Evolutionary conservation across 2,797 vertebrate genomes (phyloP), one percentile per base, ranked within the genome.

Genomic region (Tenualosa ilisha): DNA sequence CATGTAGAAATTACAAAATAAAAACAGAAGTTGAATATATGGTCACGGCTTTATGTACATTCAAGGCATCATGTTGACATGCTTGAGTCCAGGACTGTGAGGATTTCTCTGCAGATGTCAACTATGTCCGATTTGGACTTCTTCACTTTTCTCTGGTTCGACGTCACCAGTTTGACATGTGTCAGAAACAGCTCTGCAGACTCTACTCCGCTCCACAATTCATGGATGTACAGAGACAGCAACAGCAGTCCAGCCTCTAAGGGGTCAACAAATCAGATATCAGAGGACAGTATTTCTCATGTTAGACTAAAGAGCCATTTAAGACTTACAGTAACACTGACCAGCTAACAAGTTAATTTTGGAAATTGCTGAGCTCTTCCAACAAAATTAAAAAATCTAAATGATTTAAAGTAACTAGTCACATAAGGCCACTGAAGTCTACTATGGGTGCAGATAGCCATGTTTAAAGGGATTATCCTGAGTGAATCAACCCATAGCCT

Each of bases 161-260:
- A 81, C 49, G 86, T 89, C 84, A 96, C 91, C 87, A 93, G 87
- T 53, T 24, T 12, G 83, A 94, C 90, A 11, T 96, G 95, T 37
- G 88, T 89, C 85, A 94, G 89, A 88, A 96, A 94, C 68, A 95
- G 89, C 31, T 93, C 90, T 6, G 95, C 88, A 0, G 92, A 92
- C 0, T 63, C 2, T 7, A 92, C 92, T 59, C 94, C 94, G 1
- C 92, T 95, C 95, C 94, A 96, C 86, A 93, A 13, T 86, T 96
- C 95, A 85, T 93, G 92, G 86, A 95, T 85, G 91, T 95, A 95
- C 85, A 93, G 46, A 0, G 95, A 93, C 85, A 94, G 84, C 83
- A 96, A 88, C 43, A 88, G 90, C 87, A 94, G 88, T 0, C 94
- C 94, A 0, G 93, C 91, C 46, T 93, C 95, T 96, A 90, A 90